phyloP scores from a whole-genome alignment of 2,888 invertebrate species.

The Actias luna region DNA sequence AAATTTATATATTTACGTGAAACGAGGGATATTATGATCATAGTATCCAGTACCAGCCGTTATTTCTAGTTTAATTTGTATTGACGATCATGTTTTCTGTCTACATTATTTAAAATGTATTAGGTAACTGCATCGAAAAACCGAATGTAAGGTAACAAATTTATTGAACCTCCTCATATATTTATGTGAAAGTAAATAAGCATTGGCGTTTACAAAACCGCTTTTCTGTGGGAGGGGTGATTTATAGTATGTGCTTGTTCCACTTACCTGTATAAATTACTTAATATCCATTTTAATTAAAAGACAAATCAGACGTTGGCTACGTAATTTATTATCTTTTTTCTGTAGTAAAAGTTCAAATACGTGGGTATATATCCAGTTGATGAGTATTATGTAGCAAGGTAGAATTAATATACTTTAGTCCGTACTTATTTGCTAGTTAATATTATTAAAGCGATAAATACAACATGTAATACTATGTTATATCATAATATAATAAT shows the following conservation, averaged over 20 bases:
- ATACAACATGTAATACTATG: too few species aligned
- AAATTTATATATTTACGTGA: too few species aligned
- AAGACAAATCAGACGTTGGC: conserved; percentile 8
- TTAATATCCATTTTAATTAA: conserved; percentile 20
- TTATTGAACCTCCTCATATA: neutral
- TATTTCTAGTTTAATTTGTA: neutral
- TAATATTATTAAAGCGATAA: neutral
- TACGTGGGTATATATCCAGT: neutral
- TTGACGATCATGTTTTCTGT: neutral
- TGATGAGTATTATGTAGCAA: neutral
- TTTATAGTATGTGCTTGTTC: conserved; percentile 32
- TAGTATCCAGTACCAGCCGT: neutral
- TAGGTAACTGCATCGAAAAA: too few species aligned
- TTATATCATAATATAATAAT: too few species aligned
- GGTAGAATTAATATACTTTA: neutral
- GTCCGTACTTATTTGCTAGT: neutral
- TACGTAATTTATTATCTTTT: conserved; percentile 6
- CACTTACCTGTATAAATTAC: conserved; percentile 25
- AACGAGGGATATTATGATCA: too few species aligned
- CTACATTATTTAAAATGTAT: neutral
- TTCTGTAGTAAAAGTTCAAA: neutral
- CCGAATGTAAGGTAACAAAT: neutral
- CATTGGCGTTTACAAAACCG: conserved; percentile 28
- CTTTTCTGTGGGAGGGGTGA: conserved; percentile 35
- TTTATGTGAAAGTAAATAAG: neutral